Conservation (phyloP, 2,113 vertebrate species). For the Lynx canadensis region DNA sequence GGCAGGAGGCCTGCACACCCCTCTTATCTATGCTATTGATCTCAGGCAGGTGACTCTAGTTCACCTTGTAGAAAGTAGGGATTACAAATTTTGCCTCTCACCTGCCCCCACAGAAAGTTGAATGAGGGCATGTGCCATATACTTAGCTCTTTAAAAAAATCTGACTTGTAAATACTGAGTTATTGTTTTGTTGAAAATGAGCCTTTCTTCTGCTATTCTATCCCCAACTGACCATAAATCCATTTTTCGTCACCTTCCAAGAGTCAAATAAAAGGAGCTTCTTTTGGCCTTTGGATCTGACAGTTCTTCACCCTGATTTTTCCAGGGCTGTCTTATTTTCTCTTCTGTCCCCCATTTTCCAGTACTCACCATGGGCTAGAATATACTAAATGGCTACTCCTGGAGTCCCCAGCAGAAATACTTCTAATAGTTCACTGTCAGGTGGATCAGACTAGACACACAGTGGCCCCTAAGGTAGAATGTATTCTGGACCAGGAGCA, state of each 20-base stretch:
- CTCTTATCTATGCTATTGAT: background rate
- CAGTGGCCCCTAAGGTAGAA: background rate
- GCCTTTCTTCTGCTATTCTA: background rate
- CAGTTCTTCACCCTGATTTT: background rate
- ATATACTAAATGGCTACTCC: background rate
- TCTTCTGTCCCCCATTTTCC: background rate
- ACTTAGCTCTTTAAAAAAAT: background rate
- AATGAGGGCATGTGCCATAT: background rate
- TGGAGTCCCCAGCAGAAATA: background rate
- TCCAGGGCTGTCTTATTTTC: background rate
- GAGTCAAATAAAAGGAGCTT: background rate
- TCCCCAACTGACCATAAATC: background rate
- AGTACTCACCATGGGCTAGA: background rate
- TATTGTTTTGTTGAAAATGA: conserved; percentile 11
- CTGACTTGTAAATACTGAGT: background rate
- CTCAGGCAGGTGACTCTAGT: background rate
- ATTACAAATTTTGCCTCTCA: conserved; percentile 32
- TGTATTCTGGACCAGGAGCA: background rate
- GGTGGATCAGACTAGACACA: background rate
- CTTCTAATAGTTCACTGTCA: background rate
- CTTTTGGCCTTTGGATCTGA: background rate
- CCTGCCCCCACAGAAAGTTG: background rate
- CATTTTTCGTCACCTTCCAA: background rate
- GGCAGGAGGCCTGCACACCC: background rate
- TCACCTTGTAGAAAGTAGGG: background rate